These are phyloP conservation scores for Streptopelia turtur DNA, from an alignment of 2,797 vertebrate species.

Conservation along the genomic window DNA sequence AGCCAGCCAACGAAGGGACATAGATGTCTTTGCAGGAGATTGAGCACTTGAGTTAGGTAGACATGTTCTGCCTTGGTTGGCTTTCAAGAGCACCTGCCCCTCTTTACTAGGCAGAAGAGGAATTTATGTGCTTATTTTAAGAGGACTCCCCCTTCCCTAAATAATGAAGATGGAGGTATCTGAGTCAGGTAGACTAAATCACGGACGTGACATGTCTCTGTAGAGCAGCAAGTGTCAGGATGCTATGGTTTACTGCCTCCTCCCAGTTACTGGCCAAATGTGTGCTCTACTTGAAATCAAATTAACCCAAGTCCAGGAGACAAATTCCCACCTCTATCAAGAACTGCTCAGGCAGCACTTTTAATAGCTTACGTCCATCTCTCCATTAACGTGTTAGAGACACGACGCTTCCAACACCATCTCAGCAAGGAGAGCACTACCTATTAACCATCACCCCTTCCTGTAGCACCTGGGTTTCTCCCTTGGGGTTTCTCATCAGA, in stretches of 20 bases:
- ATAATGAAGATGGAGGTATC: slow-evolving; percentile 44
- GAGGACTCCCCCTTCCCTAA: neutral
- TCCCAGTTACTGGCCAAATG: neutral
- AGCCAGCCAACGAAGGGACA: neutral
- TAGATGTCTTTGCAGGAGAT: neutral
- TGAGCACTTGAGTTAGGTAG: neutral
- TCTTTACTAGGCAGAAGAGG: neutral
- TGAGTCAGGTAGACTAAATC: slow-evolving; percentile 36
- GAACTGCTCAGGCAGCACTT: slow-evolving; percentile 52
- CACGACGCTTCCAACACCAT: neutral
- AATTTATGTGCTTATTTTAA: slow-evolving; percentile 51
- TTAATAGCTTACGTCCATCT: neutral
- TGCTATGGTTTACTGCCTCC: slow-evolving; percentile 12
- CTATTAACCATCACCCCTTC: neutral
- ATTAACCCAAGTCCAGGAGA: slow-evolving; percentile 45
- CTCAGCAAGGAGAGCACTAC: neutral
- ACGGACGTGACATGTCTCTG: neutral
- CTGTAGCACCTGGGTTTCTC: neutral
- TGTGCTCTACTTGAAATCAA: slow-evolving; percentile 12
- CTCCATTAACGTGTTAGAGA: neutral
- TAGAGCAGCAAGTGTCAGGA: slow-evolving; percentile 2
- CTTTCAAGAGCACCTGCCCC: neutral
- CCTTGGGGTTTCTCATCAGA: neutral
- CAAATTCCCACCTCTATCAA: slow-evolving; percentile 27
- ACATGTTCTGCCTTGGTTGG: neutral